Evolutionary conservation across 2,797 vertebrate species (phyloP), one percentile per base, ranked within the genome.

Genomic region (Spondyliosoma cantharus): DNA sequence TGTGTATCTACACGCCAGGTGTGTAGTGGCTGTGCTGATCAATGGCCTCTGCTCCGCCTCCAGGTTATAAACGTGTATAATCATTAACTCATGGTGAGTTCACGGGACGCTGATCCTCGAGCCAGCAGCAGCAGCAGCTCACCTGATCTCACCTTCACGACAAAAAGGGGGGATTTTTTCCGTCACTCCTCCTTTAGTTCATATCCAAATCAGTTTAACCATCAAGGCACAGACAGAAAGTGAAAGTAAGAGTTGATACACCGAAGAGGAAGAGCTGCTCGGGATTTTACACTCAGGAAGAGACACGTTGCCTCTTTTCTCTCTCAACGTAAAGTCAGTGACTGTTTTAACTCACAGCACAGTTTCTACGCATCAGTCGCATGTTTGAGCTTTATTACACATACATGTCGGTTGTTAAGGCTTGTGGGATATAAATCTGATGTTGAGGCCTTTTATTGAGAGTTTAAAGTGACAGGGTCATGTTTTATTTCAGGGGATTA

Each of bases 51-150:
- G 19, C 13, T 43, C 20, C 19, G 12, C 57, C 59, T 20, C 6
- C 16, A 8, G 6, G 25, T 22, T 15, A n/a, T 24, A 37, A 37
- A 11, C 7, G 20, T 5, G 32, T 64, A 0, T 46, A 79, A 84
- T 79, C 59, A 76, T 78, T 83, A 73, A 81, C 74, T 46, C 11
- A 1, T 22, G 32, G 32, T 37, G 32, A 1, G 32, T 37, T 37
- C 37, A 37, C 37, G 7, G 37, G 37, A 37, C 37, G 37, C 37
- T 9, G 37, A 37, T 11, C 71, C 29, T 67, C 11, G 25, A 25
- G 27, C 46, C 46, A 49, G 16, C 2, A 49, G 17, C 32, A 16
- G 29, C 29, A 29, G 29, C 29, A 32, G 29, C 45, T 46, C 14
- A 15, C 0, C 1, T 37, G 6, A 9, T 7, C 15, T 22, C 3